These are phyloP conservation scores for Saturnia japonica DNA, from an alignment of 2,888 invertebrate species.

Conservation along the genomic window DNA sequence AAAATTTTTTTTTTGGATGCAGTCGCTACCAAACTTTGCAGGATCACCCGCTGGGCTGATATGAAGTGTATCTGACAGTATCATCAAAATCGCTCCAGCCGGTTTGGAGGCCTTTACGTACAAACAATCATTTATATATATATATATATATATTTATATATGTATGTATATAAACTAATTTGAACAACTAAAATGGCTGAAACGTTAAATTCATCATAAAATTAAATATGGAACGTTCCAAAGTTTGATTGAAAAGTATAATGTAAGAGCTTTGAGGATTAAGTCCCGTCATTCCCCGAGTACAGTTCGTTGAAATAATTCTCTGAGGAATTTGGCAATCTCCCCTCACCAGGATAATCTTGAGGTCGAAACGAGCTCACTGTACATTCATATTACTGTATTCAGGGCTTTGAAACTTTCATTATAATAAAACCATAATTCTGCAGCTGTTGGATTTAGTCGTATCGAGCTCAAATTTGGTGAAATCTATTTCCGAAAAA, in stretches of 20 bases:
- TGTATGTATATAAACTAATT: background rate
- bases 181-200: background rate
- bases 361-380: constrained; percentile 16
- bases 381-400: constrained; percentile 7
- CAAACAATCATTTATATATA: too few species aligned
- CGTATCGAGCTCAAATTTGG: too few species aligned
- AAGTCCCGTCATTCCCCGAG: constrained; percentile 15
- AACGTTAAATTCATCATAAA: background rate
- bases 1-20: too few species aligned
- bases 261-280: constrained; percentile 13
- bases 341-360: constrained; percentile 22
- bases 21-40: too few species aligned
- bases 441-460: too few species aligned
- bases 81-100: too few species aligned
- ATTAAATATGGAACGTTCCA: constrained; percentile 14
- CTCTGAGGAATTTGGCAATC: constrained; percentile 16
- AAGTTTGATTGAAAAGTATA: constrained; percentile 18
- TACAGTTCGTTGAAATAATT: constrained; percentile 16
- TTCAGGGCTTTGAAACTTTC: constrained; percentile 12
- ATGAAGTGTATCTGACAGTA: too few species aligned
- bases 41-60: too few species aligned
- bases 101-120: too few species aligned
- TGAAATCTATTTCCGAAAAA: too few species aligned
- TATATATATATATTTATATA: background rate
- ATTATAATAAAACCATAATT: constrained; percentile 11